Percentiles rank a stretch among this genome's conserved stretches.
These are phyloP conservation scores for Alaudala cheleensis DNA, from an alignment of 2,113 vertebrate species.

Conservation along the genomic window DNA sequence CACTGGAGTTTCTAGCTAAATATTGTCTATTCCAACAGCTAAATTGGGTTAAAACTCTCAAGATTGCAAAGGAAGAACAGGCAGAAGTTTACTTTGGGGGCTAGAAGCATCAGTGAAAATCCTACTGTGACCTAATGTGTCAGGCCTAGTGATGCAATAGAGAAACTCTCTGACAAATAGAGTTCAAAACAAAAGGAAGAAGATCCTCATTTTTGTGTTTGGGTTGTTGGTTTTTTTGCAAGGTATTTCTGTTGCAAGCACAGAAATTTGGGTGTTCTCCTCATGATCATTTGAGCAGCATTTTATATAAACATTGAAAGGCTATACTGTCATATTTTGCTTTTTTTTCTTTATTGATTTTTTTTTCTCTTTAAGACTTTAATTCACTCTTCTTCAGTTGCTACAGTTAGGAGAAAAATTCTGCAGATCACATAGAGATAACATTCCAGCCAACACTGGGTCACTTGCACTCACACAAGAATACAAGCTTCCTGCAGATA, in stretches of 20 bases:
- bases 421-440: conserved; percentile 73
- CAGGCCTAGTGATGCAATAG: not conserved
- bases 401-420: conserved; percentile 72
- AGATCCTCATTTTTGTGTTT: not conserved
- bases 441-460: conserved; percentile 70
- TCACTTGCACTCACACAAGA: conserved; percentile 69
- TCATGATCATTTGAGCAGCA: not conserved
- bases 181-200: not conserved
- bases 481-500: conserved; percentile 75
- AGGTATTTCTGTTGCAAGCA: not conserved
- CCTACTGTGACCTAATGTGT: not conserved
- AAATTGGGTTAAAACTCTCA: not conserved
- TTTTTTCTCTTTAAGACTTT: conserved; percentile 75
- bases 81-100: not conserved
- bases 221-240: not conserved
- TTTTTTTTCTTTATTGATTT: conserved; percentile 73
- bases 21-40: not conserved
- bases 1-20: not conserved
- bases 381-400: conserved; percentile 74
- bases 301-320: conserved; percentile 42
- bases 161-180: not conserved
- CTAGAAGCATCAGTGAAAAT: not conserved
- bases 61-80: not conserved
- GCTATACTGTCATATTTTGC: conserved; percentile 53
- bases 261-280: not conserved